Evolutionary conservation across 2,888 invertebrate species (phyloP).

Genomic region (Drosophila histrio): DNA sequence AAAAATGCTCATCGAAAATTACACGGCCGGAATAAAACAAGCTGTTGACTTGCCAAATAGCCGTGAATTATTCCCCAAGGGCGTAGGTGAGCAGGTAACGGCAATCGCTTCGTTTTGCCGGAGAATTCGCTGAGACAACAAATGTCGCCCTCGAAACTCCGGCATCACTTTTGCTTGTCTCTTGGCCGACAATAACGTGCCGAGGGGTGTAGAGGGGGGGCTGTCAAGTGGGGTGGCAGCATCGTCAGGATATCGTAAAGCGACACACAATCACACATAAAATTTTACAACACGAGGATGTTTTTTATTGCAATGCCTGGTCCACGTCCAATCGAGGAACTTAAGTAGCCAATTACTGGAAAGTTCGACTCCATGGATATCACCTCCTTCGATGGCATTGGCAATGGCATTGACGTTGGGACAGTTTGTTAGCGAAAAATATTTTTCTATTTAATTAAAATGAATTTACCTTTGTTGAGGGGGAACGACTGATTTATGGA

Average conservation of each 20-base stretch:
- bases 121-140: constrained; percentile 75
- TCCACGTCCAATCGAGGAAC: constrained; percentile 62
- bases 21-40: constrained; percentile 74
- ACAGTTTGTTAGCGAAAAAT: constrained; percentile 70
- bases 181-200: constrained; percentile 68
- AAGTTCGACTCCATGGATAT: constrained; percentile 66
- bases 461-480: constrained; percentile 70
- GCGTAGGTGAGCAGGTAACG: constrained; percentile 78
- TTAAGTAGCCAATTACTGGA: constrained; percentile 78
- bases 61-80: constrained; percentile 79
- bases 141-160: constrained; percentile 39
- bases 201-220: constrained; percentile 7
- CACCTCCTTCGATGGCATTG: constrained; percentile 44
- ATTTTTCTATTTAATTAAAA: constrained; percentile 80
- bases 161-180: constrained; percentile 16
- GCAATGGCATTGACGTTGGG: constrained; percentile 1
- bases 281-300: constrained; percentile 79
- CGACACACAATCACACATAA: constrained; percentile 79
- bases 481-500: constrained; percentile 71
- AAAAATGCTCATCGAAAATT: constrained; percentile 77
- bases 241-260: constrained; percentile 76
- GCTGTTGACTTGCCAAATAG: constrained; percentile 81
- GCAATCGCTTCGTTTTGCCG: constrained; percentile 70
- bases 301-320: constrained; percentile 71
- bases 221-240: constrained; percentile 4